These are phyloP conservation scores for Onchidella celtica DNA, from an alignment of 2,888 invertebrate genomes.

Conservation along the genomic window DNA sequence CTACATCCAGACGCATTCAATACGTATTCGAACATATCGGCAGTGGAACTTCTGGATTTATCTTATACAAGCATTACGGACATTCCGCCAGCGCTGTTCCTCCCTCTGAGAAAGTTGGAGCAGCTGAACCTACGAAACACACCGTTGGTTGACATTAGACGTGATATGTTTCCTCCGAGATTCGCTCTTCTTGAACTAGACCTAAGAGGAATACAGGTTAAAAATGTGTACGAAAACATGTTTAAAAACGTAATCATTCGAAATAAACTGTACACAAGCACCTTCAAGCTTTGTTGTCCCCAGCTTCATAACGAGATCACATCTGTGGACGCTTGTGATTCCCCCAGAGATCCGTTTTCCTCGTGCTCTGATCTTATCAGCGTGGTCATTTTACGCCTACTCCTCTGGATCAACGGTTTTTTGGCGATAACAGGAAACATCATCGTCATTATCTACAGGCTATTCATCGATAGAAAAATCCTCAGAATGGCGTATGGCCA, in stretches of 20 bases:
- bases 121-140: constrained; percentile 2
- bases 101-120: neutral
- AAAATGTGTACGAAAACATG: neutral
- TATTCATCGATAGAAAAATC: constrained; percentile 59
- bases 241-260: constrained; percentile 2
- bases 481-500: constrained; percentile 53
- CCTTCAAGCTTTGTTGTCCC: constrained; percentile 46
- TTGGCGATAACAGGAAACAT: constrained; percentile 58
- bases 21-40: constrained; percentile 1
- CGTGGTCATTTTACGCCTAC: constrained; percentile 51
- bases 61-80: neutral
- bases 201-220: neutral
- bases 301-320: constrained; percentile 26
- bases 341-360: constrained; percentile 32
- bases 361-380: constrained; percentile 27
- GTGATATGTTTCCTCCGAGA: constrained; percentile 3
- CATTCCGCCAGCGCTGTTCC: neutral
- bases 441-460: constrained; percentile 51
- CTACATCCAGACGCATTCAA: constrained; percentile 22
- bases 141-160: neutral
- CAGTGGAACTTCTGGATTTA: constrained; percentile 13
- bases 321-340: neutral
- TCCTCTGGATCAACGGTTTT: constrained; percentile 59
- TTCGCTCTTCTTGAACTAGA: constrained; percentile 6
- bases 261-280: constrained; percentile 3